phyloP scores from a whole-genome alignment of 2,797 vertebrate genomes.

The Manis javanica region DNA sequence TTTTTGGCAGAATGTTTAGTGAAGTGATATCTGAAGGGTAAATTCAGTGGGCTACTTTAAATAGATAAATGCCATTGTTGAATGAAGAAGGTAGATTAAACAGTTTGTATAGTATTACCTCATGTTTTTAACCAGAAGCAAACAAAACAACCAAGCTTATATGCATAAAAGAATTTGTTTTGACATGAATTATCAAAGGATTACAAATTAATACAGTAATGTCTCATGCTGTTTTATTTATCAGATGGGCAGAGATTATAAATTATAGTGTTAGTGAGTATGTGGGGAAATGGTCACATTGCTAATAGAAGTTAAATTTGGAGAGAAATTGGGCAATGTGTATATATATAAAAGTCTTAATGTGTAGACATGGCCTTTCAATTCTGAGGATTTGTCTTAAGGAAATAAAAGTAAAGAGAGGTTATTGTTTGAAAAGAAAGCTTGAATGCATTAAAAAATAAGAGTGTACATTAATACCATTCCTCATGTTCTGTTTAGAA shows the following conservation, averaged over 20 bases:
- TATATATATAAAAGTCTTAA: neutral
- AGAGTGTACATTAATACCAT: neutral
- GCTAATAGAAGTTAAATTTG: neutral
- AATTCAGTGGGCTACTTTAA: neutral
- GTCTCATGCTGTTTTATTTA: neutral
- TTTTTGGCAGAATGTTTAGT: neutral
- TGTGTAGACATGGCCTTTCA: neutral
- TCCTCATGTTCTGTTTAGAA: too few relatives aligned
- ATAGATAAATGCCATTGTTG: neutral
- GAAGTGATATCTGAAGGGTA: neutral
- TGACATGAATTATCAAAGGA: neutral
- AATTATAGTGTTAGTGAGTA: neutral
- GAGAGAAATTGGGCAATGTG: neutral
- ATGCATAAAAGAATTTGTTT: neutral
- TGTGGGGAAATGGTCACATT: neutral
- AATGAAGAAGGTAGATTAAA: neutral
- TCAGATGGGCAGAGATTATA: neutral
- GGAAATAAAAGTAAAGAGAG: neutral
- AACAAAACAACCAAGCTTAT: too few relatives aligned
- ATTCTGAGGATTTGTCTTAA: neutral
- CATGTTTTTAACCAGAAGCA: neutral
- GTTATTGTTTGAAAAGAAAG: neutral
- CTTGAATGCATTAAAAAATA: neutral
- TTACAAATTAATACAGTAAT: neutral
- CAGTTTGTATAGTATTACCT: neutral